These are phyloP conservation scores for Notoglanidium macrostoma DNA, from an alignment of 2,797 vertebrate genomes.

Conservation along the genomic window DNA sequence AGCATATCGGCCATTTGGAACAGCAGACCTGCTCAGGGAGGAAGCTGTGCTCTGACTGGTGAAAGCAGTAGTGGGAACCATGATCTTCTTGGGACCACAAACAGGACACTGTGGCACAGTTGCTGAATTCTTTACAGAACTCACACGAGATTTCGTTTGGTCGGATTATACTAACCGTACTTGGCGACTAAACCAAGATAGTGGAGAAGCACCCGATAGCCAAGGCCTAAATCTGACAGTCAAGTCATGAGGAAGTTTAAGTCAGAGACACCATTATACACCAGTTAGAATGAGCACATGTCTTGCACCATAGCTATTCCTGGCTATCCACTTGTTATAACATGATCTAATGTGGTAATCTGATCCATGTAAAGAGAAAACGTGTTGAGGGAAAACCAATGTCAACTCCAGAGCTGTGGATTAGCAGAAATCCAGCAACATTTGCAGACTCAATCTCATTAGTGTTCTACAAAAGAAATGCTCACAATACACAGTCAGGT, in stretches of 20 bases:
- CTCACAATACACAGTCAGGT: background rate
- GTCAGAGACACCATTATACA: background rate
- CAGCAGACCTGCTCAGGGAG: background rate
- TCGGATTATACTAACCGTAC: background rate
- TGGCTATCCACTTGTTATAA: background rate
- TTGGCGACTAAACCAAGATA: background rate
- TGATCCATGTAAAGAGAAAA: background rate
- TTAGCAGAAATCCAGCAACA: background rate
- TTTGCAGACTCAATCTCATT: background rate
- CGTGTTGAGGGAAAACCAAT: background rate
- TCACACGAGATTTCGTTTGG: background rate
- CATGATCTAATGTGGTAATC: slow-evolving; percentile 3
- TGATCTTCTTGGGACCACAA: background rate
- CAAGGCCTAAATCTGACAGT: background rate
- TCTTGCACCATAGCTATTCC: background rate
- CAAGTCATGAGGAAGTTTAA: background rate
- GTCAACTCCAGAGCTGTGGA: background rate
- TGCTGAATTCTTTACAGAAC: background rate
- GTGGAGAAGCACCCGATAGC: background rate
- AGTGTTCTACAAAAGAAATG: background rate
- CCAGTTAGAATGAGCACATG: background rate
- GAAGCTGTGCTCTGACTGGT: background rate
- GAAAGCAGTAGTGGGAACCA: background rate
- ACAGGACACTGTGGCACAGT: background rate
- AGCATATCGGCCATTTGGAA: background rate